phyloP scores from a whole-genome alignment of 2,797 vertebrate genomes.

The Microctenopoma steveboyesi region DNA sequence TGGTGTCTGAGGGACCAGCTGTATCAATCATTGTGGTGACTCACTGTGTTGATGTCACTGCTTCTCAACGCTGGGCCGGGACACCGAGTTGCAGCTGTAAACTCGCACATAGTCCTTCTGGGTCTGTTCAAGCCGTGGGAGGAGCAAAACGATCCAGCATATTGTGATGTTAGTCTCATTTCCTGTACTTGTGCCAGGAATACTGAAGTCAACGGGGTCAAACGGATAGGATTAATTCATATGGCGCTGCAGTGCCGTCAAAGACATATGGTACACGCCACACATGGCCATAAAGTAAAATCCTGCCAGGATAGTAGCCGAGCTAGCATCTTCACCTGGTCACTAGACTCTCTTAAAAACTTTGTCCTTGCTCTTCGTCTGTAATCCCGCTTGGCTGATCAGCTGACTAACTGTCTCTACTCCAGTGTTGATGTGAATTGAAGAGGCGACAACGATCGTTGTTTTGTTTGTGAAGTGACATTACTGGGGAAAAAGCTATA shows the following conservation, averaged over 20 bases:
- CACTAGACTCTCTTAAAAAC: conserved; percentile 23
- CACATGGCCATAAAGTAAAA: conserved; percentile 12
- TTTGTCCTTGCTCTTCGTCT: conserved; percentile 22
- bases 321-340: conserved; percentile 27
- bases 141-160: conserved; percentile 16
- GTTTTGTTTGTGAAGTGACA: conserved; percentile 30
- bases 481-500: conserved; percentile 2
- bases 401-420: conserved; percentile 12
- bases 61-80: conserved; percentile 30
- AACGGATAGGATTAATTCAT: conserved; percentile 32
- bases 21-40: conserved; percentile 61
- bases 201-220: conserved; percentile 41
- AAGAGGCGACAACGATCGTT: neutral
- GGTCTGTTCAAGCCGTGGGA: conserved; percentile 34
- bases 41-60: conserved; percentile 57
- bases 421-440: conserved; percentile 9
- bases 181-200: conserved; percentile 26
- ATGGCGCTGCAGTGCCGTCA: conserved; percentile 21
- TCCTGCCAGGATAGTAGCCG: conserved; percentile 16
- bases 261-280: conserved; percentile 7
- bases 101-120: conserved; percentile 44
- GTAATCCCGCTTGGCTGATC: conserved; percentile 3
- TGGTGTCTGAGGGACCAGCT: conserved; percentile 55
- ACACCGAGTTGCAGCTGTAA: conserved; percentile 51
- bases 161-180: conserved; percentile 29